Evolutionary conservation across 2,888 invertebrate genomes (phyloP), one percentile per base, ranked within the genome.

Genomic region (Drosophila koepferae): DNA sequence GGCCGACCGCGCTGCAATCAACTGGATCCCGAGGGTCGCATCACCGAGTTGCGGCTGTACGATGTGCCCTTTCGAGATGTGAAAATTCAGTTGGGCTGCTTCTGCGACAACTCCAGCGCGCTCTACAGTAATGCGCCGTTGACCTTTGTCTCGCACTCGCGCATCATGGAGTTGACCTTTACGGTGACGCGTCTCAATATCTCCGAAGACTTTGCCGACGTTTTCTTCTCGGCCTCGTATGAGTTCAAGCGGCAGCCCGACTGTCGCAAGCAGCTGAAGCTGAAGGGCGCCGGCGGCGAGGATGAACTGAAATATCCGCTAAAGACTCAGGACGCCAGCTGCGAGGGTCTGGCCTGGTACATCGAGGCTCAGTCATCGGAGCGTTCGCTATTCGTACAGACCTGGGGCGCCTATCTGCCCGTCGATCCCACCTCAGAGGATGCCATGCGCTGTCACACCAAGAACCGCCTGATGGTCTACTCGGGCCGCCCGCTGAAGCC

Each of bases 401-500:
- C 97, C 49, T 97, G 97, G 97, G 97, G 97, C 53, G 95, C 95
- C 79, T 96, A 96, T 89, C 91, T 97, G 77, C 95, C 96, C 1
- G 93, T 95, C 20, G 95, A 95, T 82, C 94, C 95, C 3, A 93
- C 95, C 8, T 92, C 94, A 0, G 94, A 95, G 69, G 96, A 96
- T 80, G 94, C 95, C 3, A 94, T 95, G 72, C 94, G 95, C 71
- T 97, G 97, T 91, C 95, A 95, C 63, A 97, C 97, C 18, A 93
- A 94, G 82, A 97, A 97, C 92, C 94, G 97, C 41, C 94, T 98
- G 66, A 95, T 98, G 76, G 95, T 98, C 49, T 97, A 97, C 93
- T 96, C 97, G 16, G 96, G 97, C 49, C 94, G 95, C 84, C 95
- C 96, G 8, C 71, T 93, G 63, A 92, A 92, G 69, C 91, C 91